Evolutionary conservation across 1,140 invertebrate species (phyloP).

Genomic region (Drosophila rhopaloa): DNA sequence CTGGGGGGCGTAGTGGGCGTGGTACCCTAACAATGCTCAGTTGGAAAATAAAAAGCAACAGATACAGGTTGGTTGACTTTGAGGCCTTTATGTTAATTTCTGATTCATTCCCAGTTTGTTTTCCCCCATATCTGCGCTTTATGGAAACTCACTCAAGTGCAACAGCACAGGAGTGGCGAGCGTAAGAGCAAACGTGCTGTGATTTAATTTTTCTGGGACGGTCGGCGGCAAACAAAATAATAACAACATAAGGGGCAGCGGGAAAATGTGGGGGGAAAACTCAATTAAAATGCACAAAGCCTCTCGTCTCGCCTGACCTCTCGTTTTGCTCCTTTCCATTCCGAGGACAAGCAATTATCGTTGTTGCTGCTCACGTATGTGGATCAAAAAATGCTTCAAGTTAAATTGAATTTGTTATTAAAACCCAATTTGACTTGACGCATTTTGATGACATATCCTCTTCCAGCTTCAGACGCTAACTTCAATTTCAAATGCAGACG

Average conservation of each 20-base stretch:
- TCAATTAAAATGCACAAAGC: slow-evolving; percentile 80
- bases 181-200: slow-evolving; percentile 54
- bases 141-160: slow-evolving; percentile 77
- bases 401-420: slow-evolving; percentile 80
- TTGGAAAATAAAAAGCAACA: slow-evolving; percentile 13
- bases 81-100: slow-evolving; percentile 77
- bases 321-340: background rate
- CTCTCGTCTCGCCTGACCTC: slow-evolving; percentile 59
- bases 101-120: slow-evolving; percentile 43
- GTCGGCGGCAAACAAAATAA: slow-evolving; percentile 10
- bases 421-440: slow-evolving; percentile 59
- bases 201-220: slow-evolving; percentile 74
- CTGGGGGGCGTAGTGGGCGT: slow-evolving; percentile 39
- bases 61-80: slow-evolving; percentile 42
- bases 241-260: slow-evolving; percentile 3
- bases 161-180: slow-evolving; percentile 13
- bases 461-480: slow-evolving; percentile 4
- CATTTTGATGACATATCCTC: slow-evolving; percentile 39
- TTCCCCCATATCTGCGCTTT: slow-evolving; percentile 57
- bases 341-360: slow-evolving; percentile 53
- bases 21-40: slow-evolving; percentile 45
- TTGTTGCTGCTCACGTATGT: slow-evolving; percentile 48
- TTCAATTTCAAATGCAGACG: slow-evolving; percentile 37
- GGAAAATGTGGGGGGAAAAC: slow-evolving; percentile 49
- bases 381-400: slow-evolving; percentile 67